Percentiles rank a stretch among this genome's conserved stretches.
These are phyloP conservation scores for Neopipo cinnamomea DNA, from an alignment of 2,113 vertebrate species.

Conservation along the genomic window DNA sequence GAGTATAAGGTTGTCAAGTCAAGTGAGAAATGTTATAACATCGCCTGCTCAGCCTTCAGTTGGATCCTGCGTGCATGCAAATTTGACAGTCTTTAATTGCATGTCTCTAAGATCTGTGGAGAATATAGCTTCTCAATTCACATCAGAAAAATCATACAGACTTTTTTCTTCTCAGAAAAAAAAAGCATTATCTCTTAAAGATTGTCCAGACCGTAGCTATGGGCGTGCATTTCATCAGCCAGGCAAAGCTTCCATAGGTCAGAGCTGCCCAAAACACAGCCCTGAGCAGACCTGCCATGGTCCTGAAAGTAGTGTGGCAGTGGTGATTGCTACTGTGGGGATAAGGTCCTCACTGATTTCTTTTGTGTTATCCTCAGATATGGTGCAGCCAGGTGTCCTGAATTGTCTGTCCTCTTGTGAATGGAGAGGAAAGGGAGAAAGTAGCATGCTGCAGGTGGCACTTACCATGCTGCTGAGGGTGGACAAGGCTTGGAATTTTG, in stretches of 20 bases:
- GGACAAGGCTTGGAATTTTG: not conserved
- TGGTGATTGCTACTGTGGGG: not conserved
- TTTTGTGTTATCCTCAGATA: not conserved
- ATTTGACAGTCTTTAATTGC: conserved; percentile 58
- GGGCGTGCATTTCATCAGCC: not conserved
- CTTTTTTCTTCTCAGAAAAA: not conserved
- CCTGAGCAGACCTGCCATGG: not conserved
- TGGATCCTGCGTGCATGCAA: conserved; percentile 32
- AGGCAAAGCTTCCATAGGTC: not conserved
- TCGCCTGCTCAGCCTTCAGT: conserved; percentile 14
- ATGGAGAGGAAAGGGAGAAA: not conserved
- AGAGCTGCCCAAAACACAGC: not conserved
- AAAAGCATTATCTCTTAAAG: not conserved
- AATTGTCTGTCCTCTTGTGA: not conserved
- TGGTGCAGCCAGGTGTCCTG: not conserved
- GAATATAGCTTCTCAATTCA: conserved; percentile 31
- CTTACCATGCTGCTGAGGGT: not conserved
- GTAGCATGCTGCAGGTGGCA: not conserved
- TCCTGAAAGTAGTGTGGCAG: not conserved
- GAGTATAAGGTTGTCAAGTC: conserved; percentile 49
- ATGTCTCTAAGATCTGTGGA: conserved; percentile 28
- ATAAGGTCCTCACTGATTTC: not conserved
- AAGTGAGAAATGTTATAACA: conserved; percentile 17
- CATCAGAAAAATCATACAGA: conserved; percentile 9
- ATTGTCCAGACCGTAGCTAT: not conserved